Evolutionary conservation across 2,888 invertebrate genomes (phyloP).

Genomic region (Pseudococcus viburni): DNA sequence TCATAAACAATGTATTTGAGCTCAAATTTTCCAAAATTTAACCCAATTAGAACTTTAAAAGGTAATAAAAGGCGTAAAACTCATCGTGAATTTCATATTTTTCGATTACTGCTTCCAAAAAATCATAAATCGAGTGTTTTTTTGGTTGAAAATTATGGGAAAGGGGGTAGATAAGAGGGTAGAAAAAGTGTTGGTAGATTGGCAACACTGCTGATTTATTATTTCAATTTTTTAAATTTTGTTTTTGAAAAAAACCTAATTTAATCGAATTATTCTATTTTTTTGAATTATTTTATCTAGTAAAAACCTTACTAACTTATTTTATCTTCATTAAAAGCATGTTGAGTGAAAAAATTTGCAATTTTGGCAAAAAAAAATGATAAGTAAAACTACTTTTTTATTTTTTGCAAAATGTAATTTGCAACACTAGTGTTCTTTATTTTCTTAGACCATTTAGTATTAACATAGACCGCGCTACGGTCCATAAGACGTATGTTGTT

Average conservation of each 20-base stretch:
- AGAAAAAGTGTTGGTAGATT: not conserved
- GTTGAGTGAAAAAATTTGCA: not conserved
- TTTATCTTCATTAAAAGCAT: not conserved
- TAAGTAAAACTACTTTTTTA: not conserved
- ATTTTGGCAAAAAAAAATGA: not conserved
- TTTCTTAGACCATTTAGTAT: no score
- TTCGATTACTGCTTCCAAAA: not conserved
- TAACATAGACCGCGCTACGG: no score
- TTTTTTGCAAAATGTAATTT: not conserved
- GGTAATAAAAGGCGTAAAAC: not conserved
- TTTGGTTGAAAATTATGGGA: not conserved
- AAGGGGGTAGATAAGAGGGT: not conserved
- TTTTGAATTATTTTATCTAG: no score
- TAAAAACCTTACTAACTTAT: not conserved
- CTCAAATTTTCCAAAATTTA: not conserved
- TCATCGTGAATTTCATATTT: not conserved
- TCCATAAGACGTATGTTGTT: no score
- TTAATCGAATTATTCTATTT: no score
- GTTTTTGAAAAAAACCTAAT: not conserved
- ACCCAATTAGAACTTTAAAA: not conserved
- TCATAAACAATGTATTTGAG: not conserved
- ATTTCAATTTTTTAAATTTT: not conserved
- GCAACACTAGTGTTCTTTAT: not conserved
- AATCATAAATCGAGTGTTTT: not conserved
- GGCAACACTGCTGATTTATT: not conserved